These are phyloP conservation scores for Anolis sagrei DNA, from an alignment of 2,113 vertebrate species.

Conservation along the genomic window DNA sequence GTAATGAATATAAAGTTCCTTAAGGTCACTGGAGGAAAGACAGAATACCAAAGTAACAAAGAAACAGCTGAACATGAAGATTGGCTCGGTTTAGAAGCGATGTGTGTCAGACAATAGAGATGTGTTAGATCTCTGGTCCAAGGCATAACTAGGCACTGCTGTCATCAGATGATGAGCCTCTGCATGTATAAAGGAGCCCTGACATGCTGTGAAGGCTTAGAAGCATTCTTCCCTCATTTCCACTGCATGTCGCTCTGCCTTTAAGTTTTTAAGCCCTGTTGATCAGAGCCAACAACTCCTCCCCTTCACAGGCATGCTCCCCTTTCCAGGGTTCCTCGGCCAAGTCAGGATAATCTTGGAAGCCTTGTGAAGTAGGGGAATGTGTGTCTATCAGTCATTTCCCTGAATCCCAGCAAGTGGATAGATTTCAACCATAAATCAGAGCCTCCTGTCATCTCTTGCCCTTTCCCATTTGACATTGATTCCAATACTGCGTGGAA, in stretches of 20 bases:
- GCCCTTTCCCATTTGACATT: background rate
- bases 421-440: conserved; percentile 14
- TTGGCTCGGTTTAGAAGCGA: background rate
- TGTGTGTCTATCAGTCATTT: background rate
- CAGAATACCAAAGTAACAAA: background rate
- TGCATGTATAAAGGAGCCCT: background rate
- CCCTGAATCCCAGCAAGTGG: background rate
- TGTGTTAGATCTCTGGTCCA: background rate
- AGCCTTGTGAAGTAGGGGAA: background rate
- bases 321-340: background rate
- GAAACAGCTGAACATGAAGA: background rate
- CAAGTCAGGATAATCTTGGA: background rate
- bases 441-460: background rate
- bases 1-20: background rate
- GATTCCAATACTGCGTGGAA: background rate
- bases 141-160: background rate
- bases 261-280: background rate
- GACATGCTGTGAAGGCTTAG: background rate
- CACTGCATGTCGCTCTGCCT: background rate
- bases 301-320: background rate
- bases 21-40: background rate
- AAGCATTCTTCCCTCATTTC: background rate
- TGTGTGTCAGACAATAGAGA: background rate
- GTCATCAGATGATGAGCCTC: background rate
- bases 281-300: background rate